Conservation (phyloP, 2,113 vertebrate species). For the Andinoacara biseriatus region DNA sequence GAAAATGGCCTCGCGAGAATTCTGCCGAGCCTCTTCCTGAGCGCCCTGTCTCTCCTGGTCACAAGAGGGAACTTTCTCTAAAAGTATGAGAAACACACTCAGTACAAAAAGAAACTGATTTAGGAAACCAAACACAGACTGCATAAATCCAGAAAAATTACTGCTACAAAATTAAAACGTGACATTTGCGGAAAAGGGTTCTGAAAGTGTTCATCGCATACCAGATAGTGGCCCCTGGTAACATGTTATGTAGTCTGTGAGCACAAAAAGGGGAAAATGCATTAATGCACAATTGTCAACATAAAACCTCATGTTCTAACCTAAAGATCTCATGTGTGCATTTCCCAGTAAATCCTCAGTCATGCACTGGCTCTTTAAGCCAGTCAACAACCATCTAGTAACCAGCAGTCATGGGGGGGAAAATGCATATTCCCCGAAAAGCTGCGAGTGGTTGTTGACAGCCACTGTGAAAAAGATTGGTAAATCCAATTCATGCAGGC, state of each 20-base stretch:
- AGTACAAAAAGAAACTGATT: constrained; percentile 41
- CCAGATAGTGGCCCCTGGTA: not conserved
- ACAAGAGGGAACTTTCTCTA: constrained; percentile 96
- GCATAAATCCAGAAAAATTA: not conserved
- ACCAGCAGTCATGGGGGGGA: not conserved
- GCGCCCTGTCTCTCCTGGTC: constrained; percentile 96
- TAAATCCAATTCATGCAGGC: not conserved
- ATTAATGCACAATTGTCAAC: not conserved
- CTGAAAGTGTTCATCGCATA: not conserved
- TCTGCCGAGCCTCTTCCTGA: constrained; percentile 89
- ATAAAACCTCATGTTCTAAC: not conserved
- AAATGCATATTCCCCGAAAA: not conserved
- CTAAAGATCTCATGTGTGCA: not conserved
- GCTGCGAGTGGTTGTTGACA: not conserved
- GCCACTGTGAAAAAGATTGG: not conserved
- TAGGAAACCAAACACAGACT: constrained; percentile 3
- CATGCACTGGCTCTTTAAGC: not conserved
- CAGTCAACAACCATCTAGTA: not conserved
- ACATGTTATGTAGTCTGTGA: constrained; percentile 7
- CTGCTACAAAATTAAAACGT: not conserved
- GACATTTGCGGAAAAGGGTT: not conserved
- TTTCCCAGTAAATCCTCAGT: not conserved
- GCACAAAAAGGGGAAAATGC: not conserved
- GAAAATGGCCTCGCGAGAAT: constrained; percentile 89
- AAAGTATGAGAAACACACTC: constrained; percentile 79